Conservation (phyloP, 2,888 invertebrate species). For the Cinara cedri region DNA sequence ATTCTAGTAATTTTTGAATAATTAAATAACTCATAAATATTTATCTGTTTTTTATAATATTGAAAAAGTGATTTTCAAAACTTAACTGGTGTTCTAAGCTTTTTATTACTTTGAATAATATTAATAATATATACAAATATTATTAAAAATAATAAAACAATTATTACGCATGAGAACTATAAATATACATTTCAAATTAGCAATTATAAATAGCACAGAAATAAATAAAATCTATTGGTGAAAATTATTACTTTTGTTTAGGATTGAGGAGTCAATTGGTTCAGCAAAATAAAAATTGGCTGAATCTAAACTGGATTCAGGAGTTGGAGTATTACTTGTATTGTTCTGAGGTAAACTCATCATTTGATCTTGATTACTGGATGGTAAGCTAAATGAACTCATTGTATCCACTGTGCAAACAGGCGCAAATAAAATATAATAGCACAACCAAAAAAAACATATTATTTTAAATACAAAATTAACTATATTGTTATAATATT, state of each 20-base stretch:
- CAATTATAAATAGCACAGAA: conserved; percentile 38
- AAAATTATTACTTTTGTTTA: conserved; percentile 58
- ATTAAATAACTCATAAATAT: no score
- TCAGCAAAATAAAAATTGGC: conserved; percentile 56
- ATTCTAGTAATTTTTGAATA: no score
- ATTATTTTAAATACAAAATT: no score
- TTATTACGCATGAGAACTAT: neutral
- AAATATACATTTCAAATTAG: neutral
- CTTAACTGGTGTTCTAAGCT: neutral
- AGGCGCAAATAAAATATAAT: conserved; percentile 52
- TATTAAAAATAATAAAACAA: neutral
- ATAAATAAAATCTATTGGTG: conserved; percentile 17
- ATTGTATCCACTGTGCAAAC: conserved; percentile 58
- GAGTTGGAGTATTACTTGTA: conserved; percentile 51
- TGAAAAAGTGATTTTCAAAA: neutral
- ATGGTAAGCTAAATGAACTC: conserved; percentile 58
- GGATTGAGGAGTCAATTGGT: conserved; percentile 55
- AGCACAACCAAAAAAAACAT: conserved; percentile 1
- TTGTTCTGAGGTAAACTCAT: conserved; percentile 38
- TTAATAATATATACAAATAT: neutral
- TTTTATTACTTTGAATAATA: neutral
- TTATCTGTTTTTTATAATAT: neutral
- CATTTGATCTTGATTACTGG: conserved; percentile 56
- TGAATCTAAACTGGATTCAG: conserved; percentile 57
- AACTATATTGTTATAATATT: conserved; percentile 6